Base-by-base conservation (phyloP, 2,797 vertebrate species). In the Eulemur albifrons region DNA sequence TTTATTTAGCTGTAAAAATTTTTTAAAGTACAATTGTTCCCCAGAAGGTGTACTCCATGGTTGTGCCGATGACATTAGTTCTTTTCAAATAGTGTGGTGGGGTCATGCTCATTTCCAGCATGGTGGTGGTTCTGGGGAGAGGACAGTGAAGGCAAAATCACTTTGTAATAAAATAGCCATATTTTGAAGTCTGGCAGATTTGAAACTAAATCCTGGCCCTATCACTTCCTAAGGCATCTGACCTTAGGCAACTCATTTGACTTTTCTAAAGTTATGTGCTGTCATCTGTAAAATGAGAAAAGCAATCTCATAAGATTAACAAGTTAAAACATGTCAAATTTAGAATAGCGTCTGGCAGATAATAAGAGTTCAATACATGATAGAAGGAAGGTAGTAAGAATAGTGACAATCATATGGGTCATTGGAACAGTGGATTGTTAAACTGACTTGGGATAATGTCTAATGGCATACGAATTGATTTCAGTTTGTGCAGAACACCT, bases 201-300 rank as follows among this genome's bases (percentile, higher is more conserved):
- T 83, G 54, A 7, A 85, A 86, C 72, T 69, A 91, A 88, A 94
- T 88, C 9, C 17, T 45, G 38, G 27, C 3, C 21, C 63, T 48
- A 38, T 67, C 32, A n/a, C 32, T 27, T 83, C 30, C n/a, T 61
- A 83, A 35, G 43, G 43, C 15, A 23, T 90, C 45, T 69, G 52
- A 88, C 63, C 82, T 89, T 77, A 69, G 73, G 27, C 4, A 21
- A 43, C 13, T 63, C 70, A 77, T 65, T 52, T 86, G 79, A 95
- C n/a, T 95, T 94, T 72, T 81, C 27, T 40, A 13, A 48, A 83
- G 10, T 32, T 76, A 61, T 7, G 5, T 50, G 57, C 30, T 88
- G 35, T 70, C 82, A 90, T 90, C 54, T 77, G 25, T 92, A 89
- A 94, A 94, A 88, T 30, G 43, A 90, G 80, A 86, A 93, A 88